phyloP scores from a whole-genome alignment of 2,888 invertebrate species.

The Pandemis heparana region DNA sequence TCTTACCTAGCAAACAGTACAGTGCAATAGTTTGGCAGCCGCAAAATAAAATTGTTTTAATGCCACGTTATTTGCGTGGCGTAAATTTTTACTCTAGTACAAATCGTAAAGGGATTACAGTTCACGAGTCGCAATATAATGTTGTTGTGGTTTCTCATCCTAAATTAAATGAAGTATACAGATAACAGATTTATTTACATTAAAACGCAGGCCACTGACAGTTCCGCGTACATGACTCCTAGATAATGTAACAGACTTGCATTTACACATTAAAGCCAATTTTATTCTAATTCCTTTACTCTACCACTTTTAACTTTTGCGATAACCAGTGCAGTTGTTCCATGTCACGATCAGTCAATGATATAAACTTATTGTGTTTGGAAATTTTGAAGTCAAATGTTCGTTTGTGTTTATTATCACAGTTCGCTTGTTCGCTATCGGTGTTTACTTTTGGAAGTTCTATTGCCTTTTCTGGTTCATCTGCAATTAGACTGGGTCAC shows the following conservation, averaged over 20 bases:
- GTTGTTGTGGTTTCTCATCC: too few relatives aligned
- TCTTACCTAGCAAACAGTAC: too few relatives aligned
- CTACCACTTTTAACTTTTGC: slow-evolving; percentile 49
- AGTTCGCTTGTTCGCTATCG: slow-evolving; percentile 56
- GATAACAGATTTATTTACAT: slow-evolving; percentile 2
- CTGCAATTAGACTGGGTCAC: slow-evolving; percentile 63
- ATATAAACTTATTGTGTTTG: slow-evolving; percentile 55
- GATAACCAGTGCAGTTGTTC: slow-evolving; percentile 59
- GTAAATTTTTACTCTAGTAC: too few relatives aligned
- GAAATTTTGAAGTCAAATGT: slow-evolving; percentile 62
- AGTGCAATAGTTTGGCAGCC: too few relatives aligned
- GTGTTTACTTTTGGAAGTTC: slow-evolving; percentile 51
- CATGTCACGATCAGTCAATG: slow-evolving; percentile 63
- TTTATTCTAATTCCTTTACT: slow-evolving; percentile 42
- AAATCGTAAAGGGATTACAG: too few relatives aligned
- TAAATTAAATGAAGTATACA: too few relatives aligned
- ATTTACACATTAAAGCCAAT: neutral
- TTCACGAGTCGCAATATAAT: too few relatives aligned
- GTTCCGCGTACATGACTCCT: neutral
- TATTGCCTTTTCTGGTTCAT: slow-evolving; percentile 47
- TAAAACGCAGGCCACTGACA: neutral
- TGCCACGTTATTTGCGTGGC: too few relatives aligned
- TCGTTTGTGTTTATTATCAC: slow-evolving; percentile 65
- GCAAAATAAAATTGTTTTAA: too few relatives aligned
- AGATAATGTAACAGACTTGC: neutral